Conservation (phyloP, 2,888 invertebrate genomes). For the Sussaba pulchella region DNA sequence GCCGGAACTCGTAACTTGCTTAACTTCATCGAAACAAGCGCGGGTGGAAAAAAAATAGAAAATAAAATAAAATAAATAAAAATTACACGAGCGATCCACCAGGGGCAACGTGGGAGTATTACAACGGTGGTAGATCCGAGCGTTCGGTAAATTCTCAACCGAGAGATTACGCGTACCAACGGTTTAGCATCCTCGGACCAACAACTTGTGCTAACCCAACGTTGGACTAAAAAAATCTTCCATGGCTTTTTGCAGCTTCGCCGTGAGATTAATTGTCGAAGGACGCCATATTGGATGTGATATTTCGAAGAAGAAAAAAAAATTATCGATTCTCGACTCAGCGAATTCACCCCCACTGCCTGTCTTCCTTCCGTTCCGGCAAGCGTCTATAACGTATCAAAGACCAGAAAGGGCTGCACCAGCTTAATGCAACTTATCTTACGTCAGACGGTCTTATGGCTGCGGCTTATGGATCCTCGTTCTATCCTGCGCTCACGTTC, state of each 20-base stretch:
- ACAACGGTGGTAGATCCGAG: conserved; percentile 26
- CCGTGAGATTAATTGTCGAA: background rate
- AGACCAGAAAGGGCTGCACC: too few species aligned
- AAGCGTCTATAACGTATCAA: too few species aligned
- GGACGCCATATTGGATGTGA: too few species aligned
- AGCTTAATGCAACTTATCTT: too few species aligned
- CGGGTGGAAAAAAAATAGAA: background rate
- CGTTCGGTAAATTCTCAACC: conserved; percentile 31
- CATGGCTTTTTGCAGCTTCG: background rate
- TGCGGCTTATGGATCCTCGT: too few species aligned
- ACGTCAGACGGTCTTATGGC: too few species aligned
- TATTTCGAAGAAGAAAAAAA: too few species aligned
- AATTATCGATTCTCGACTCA: too few species aligned
- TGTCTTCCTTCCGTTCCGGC: too few species aligned
- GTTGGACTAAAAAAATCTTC: background rate
- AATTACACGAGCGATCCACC: conserved; percentile 17
- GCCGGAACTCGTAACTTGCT: conserved; percentile 47
- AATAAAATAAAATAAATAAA: conserved; percentile 19
- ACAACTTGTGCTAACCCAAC: background rate
- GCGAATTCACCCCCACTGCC: too few species aligned
- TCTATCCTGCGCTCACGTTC: background rate
- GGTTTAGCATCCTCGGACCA: background rate
- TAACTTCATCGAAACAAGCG: conserved; percentile 46
- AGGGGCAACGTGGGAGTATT: background rate
- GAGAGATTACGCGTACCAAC: conserved; percentile 22